Percentiles rank a stretch among this genome's conserved stretches.
Conservation (phyloP, 2,113 vertebrate genomes). For the Triplophysa siluroides region DNA sequence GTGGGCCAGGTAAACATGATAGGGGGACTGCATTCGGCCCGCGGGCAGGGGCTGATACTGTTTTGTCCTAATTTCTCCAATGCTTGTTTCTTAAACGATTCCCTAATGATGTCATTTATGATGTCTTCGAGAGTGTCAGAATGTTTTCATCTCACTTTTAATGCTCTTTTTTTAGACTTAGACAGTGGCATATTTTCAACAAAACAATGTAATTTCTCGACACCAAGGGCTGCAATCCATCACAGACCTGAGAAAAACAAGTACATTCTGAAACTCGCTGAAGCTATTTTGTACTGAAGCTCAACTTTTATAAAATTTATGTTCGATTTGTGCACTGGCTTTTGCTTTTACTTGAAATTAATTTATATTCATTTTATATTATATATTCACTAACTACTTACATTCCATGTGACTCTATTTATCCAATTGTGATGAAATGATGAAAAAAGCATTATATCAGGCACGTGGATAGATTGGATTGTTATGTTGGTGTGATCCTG, state of each 20-base stretch:
- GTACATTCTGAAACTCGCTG: constrained; percentile 31
- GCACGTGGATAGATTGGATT: no score
- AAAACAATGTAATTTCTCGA: constrained; percentile 72
- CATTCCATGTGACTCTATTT: no score
- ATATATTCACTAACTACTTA: no score
- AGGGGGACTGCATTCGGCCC: no score
- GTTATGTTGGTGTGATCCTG: no score
- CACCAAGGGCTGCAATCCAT: constrained; percentile 68
- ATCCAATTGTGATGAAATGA: no score
- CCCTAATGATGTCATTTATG: neutral
- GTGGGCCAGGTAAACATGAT: no score
- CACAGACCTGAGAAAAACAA: constrained; percentile 59
- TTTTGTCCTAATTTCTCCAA: neutral
- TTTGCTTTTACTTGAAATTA: neutral
- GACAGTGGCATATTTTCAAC: constrained; percentile 62
- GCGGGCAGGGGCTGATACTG: neutral
- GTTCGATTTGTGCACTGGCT: neutral
- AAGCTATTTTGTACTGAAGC: constrained; percentile 53
- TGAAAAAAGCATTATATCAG: no score
- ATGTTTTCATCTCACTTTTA: constrained; percentile 28
- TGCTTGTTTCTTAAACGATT: constrained; percentile 23
- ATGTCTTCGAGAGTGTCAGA: neutral
- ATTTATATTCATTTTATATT: no score
- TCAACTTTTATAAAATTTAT: constrained; percentile 15
- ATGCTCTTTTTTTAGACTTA: constrained; percentile 28